Conservation (phyloP, 92 coral and sea anemone genomes). For the Heliopora coerulea region DNA sequence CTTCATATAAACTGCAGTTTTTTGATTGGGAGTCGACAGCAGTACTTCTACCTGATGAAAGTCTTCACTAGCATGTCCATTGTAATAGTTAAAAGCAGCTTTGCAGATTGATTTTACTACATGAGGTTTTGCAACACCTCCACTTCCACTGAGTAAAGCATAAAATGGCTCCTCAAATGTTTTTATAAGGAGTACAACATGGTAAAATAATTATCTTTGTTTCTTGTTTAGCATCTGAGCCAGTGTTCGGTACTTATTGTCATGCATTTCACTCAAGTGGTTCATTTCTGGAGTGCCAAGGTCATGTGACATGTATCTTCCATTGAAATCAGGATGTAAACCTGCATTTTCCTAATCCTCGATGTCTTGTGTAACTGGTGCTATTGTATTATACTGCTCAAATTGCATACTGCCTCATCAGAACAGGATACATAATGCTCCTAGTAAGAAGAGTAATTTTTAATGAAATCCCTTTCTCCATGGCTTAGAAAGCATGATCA, state of each 20-base stretch:
- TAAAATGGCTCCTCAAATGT: conserved; percentile 22
- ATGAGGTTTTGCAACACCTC: conserved; percentile 6
- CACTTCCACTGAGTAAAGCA: not conserved
- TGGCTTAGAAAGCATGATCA: conserved; percentile 49
- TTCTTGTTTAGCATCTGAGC: conserved; percentile 18
- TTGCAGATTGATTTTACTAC: conserved; percentile 46
- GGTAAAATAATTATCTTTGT: conserved; percentile 33
- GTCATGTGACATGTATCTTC: not conserved
- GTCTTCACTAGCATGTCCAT: conserved; percentile 38
- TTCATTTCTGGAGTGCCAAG: conserved; percentile 5
- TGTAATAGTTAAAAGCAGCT: conserved; percentile 47
- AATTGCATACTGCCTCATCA: conserved; percentile 45
- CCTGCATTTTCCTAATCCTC: conserved; percentile 16
- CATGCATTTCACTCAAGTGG: conserved; percentile 23
- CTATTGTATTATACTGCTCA: conserved; percentile 3
- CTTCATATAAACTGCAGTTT: conserved; percentile 8
- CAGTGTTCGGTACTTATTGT: conserved; percentile 22
- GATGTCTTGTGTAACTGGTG: conserved; percentile 39
- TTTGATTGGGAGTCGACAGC: conserved; percentile 40
- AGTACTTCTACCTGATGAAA: conserved; percentile 28
- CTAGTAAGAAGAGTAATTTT: not conserved
- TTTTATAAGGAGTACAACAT: conserved; percentile 33
- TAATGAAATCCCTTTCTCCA: conserved; percentile 55
- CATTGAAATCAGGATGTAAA: conserved; percentile 31
- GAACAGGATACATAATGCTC: conserved; percentile 13